Percentiles rank a stretch among this genome's conserved stretches.
Evolutionary conservation across 2,888 invertebrate species (phyloP).

Genomic region (Aricia artaxerxes): DNA sequence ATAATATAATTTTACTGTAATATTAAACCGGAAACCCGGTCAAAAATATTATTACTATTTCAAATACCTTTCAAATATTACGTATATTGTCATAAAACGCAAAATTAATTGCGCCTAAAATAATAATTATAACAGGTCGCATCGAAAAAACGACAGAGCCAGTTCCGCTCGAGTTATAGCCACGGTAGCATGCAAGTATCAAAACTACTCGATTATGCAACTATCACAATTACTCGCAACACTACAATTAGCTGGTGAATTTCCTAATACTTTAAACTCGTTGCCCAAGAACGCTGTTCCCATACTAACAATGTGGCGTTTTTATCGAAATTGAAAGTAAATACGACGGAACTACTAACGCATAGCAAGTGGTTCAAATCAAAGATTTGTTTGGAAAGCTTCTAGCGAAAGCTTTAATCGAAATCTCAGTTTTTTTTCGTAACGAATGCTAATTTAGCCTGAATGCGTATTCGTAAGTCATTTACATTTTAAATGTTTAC

Average conservation of each 20-base stretch:
- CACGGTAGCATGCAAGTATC: constrained; percentile 47
- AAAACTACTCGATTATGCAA: constrained; percentile 50
- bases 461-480: neutral
- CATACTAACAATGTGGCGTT: constrained; percentile 25
- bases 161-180: constrained; percentile 16
- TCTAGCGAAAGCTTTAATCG: constrained; percentile 17
- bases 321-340: constrained; percentile 30
- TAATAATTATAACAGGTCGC: neutral
- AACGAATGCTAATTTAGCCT: constrained; percentile 18
- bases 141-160: constrained; percentile 17
- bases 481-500: constrained; percentile 7
- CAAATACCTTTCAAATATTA: neutral
- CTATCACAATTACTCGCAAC: constrained; percentile 51
- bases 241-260: constrained; percentile 47
- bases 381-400: constrained; percentile 21
- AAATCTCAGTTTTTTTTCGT: neutral
- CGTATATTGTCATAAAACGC: neutral
- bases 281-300: constrained; percentile 31
- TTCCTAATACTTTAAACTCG: constrained; percentile 44
- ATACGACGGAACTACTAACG: constrained; percentile 21
- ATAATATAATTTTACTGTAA: neutral
- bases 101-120: neutral
- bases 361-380: neutral
- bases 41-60: neutral
- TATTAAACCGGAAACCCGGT: neutral